Conservation (phyloP, 2,797 vertebrate species). For the Eulemur albifrons region DNA sequence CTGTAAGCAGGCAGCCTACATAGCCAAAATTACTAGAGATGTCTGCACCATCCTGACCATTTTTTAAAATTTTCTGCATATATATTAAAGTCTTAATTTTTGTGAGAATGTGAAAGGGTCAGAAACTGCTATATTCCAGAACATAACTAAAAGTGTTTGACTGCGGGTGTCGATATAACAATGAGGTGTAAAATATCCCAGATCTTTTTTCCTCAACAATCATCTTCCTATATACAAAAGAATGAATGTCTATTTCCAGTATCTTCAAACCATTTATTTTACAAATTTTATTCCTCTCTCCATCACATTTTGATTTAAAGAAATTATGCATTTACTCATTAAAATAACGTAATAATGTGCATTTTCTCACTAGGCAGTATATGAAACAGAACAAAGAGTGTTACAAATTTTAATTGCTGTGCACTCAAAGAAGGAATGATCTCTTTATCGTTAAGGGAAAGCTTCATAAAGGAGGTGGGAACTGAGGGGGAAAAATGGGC, state of each 20-base stretch:
- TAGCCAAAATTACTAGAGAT: not conserved
- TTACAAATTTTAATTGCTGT: not conserved
- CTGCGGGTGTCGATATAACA: not conserved
- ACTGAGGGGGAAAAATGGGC: not conserved
- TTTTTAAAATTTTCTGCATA: not conserved
- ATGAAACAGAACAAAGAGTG: not conserved
- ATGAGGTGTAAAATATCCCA: not conserved
- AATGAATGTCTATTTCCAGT: not conserved
- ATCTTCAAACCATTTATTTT: not conserved
- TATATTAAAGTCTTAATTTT: slow-evolving; percentile 1
- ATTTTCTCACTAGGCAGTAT: not conserved
- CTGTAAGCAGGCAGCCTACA: not conserved
- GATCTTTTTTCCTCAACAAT: accelerated
- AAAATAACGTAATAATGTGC: not conserved
- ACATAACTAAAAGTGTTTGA: not conserved
- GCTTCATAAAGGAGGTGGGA: not conserved
- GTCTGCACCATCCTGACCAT: not conserved
- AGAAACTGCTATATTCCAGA: not conserved
- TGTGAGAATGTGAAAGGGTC: not conserved
- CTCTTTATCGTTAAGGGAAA: not conserved
- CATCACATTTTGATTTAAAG: not conserved
- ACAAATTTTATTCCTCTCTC: not conserved
- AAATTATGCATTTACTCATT: not conserved
- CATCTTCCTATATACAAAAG: not conserved
- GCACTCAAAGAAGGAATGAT: not conserved